Conservation (phyloP, 1,140 invertebrate species). For the Drosophila pandora region DNA sequence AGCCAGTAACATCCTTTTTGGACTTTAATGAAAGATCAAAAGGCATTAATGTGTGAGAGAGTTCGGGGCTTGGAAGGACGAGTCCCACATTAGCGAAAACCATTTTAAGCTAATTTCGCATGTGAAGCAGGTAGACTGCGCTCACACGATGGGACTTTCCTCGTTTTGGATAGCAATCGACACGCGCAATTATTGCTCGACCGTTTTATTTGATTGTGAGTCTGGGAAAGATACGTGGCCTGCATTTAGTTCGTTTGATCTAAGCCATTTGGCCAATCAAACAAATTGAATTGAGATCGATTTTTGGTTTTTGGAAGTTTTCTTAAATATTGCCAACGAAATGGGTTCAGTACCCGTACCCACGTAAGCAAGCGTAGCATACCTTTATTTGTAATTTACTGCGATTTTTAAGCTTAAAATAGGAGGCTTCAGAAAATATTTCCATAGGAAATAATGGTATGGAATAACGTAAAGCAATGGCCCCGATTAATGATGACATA, state of each 20-base stretch:
- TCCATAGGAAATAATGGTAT: neutral
- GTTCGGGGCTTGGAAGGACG: slow-evolving; percentile 20
- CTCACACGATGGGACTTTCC: slow-evolving; percentile 45
- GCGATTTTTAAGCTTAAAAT: neutral
- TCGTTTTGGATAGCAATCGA: slow-evolving; percentile 67
- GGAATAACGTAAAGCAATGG: neutral
- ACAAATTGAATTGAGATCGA: slow-evolving; percentile 79
- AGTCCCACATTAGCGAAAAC: slow-evolving; percentile 68
- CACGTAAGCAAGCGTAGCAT: no score
- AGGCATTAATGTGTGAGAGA: slow-evolving; percentile 58
- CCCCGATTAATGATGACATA: slow-evolving; percentile 2
- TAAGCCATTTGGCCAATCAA: slow-evolving; percentile 64
- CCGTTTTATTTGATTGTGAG: slow-evolving; percentile 66
- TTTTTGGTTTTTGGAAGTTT: slow-evolving; percentile 54
- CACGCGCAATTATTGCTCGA: slow-evolving; percentile 80
- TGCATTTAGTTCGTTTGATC: slow-evolving; percentile 75
- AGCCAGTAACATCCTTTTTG: slow-evolving; percentile 27
- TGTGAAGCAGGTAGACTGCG: slow-evolving; percentile 72
- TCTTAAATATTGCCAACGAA: slow-evolving; percentile 16
- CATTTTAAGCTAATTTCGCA: slow-evolving; percentile 75
- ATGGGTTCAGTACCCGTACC: neutral
- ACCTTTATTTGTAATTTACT: no score
- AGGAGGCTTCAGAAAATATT: neutral
- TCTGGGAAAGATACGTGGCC: slow-evolving; percentile 50
- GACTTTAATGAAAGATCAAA: slow-evolving; percentile 63